These are phyloP conservation scores for Microcebus ravelobensis DNA, from an alignment of 2,113 vertebrate genomes.

Conservation along the genomic window DNA sequence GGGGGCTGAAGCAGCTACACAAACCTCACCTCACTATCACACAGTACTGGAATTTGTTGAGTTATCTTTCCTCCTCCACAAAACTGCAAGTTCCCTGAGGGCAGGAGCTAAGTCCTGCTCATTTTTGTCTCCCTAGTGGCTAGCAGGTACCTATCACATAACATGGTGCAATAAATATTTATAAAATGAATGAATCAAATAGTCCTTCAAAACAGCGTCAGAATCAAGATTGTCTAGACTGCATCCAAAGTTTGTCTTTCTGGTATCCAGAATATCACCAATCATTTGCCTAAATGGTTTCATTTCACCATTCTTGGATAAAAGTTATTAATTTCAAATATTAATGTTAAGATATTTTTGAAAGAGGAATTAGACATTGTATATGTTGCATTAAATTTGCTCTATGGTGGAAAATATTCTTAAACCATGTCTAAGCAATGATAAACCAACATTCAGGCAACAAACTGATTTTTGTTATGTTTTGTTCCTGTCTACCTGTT, in stretches of 20 bases:
- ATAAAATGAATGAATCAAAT: background rate
- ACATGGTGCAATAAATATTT: background rate
- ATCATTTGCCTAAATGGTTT: background rate
- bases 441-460: background rate
- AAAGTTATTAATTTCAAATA: conserved; percentile 19
- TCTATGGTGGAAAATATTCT: background rate
- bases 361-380: conserved; percentile 11
- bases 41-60: background rate
- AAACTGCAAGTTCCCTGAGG: background rate
- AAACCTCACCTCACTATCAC: background rate
- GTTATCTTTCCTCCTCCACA: background rate
- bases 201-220: background rate
- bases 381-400: background rate
- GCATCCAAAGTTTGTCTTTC: background rate
- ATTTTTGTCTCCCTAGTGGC: background rate
- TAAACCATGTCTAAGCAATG: background rate
- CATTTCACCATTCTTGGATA: background rate
- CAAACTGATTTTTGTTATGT: background rate
- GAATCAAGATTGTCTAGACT: background rate
- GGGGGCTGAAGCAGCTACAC: background rate
- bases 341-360: conserved; percentile 1
- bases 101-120: background rate
- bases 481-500: conserved; percentile 2
- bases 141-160: background rate
- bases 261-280: background rate